Evolutionary conservation across 2,113 vertebrate genomes (phyloP).

Genomic region (Oceanites oceanicus): DNA sequence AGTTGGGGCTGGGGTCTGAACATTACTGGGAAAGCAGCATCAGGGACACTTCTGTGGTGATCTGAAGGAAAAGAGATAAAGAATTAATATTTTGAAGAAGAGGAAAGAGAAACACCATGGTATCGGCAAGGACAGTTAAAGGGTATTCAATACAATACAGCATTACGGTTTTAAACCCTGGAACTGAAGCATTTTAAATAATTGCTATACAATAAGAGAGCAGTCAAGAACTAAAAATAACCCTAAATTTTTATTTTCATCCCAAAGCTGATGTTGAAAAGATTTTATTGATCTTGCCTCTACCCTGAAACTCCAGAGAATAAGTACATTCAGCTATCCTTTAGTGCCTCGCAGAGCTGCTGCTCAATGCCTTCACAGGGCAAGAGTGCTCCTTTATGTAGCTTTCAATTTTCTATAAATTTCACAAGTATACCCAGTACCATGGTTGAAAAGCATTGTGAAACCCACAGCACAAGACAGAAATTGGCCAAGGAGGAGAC

Average conservation of each 20-base stretch:
- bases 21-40: background rate
- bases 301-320: background rate
- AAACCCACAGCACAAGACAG: background rate
- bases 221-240: background rate
- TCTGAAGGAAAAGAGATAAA: slow-evolving; percentile 40
- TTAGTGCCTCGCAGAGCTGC: background rate
- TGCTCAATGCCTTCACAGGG: background rate
- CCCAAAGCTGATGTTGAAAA: background rate
- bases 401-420: background rate
- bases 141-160: background rate
- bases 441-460: background rate
- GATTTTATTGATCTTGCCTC: background rate
- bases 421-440: background rate
- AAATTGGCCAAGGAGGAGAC: background rate
- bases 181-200: background rate
- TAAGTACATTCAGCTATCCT: background rate
- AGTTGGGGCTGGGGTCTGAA: background rate
- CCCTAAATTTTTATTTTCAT: background rate
- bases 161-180: background rate
- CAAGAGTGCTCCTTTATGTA: background rate
- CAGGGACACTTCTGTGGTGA: background rate
- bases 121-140: background rate
- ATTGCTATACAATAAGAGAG: background rate
- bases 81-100: background rate
- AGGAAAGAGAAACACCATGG: background rate